Base-by-base conservation (phyloP, 2,888 invertebrate genomes). In the Aelia acuminata region DNA sequence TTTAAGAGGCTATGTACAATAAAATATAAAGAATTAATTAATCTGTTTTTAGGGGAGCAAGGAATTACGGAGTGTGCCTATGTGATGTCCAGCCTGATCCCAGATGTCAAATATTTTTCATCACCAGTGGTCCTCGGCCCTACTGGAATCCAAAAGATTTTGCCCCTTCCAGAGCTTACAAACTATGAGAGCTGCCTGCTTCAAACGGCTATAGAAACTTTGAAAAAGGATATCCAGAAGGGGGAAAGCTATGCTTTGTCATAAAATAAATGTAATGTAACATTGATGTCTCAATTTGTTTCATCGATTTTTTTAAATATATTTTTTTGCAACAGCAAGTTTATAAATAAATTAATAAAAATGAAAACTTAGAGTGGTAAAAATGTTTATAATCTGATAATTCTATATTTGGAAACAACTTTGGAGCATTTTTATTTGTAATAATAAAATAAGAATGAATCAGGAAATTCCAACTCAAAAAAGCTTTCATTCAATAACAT, bases 11-110 rank as follows among this genome's bases (percentile, higher is more conserved):
- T 8, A 53, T 22, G n/a, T 5, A n/a, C n/a, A n/a, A n/a, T n/a
- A n/a, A n/a, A n/a, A n/a, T n/a, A n/a, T n/a, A n/a, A n/a, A n/a
- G n/a, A n/a, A n/a, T n/a, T n/a, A n/a, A n/a, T n/a, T n/a, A 26
- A 13, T 85, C 22, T 43, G 92, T 3, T 93, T n/a, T 93, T 93
- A 91, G 93, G 93, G 8, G 87, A 88, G 20, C 35, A 87, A 43
- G 88, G 89, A 47, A 87, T 90, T 15, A 47, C 85, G 5, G 90
- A 90, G 53, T 89, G 89, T 49, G 88, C 89, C 18, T 89, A 89
- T 86, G 90, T 90, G 39, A 89, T 88, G 88, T 89, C 89, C n/a
- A 88, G 88, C 63, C 84, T 89, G n/a, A 85, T 90, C 15, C 84
- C 90, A 20, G 89, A 89, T 49, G 48, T 90, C 18, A 84, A 84